Base-by-base conservation (phyloP, 2,888 invertebrate genomes). In the Chalcis sispes region DNA sequence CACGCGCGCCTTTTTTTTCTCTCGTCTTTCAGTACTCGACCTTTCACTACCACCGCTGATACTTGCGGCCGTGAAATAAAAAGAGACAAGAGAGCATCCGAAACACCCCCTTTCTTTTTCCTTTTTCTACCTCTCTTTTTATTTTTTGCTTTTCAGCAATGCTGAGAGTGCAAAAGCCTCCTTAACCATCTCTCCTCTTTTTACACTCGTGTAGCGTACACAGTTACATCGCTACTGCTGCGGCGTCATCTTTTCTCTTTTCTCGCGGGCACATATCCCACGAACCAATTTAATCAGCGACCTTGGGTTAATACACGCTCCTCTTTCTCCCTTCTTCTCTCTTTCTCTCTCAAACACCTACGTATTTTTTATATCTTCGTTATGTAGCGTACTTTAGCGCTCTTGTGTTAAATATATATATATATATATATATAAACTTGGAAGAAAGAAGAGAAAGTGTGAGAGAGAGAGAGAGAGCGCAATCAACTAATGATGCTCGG, bases 401-500 rank as follows among this genome's bases (percentile, higher is more conserved):
- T 15, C 36, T 36, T 36, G 36, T 10, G 10, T 10, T 36, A 36
- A 36, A 4, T 36, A 36, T 7, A 36, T 8, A 15, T 2, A 15
- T 42, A 42, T 42, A 13, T 42, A 15, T 5, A n/a, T 10, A 25
- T 15, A 7, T 27, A 27, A 40, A 66, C 15, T 10, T 46, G n/a
- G 40, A 13, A 32, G 27, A n/a, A n/a, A n/a, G n/a, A n/a, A n/a
- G n/a, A n/a, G n/a, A n/a, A n/a, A n/a, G n/a, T n/a, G n/a, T n/a
- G n/a, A n/a, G n/a, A n/a, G n/a, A 40, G 2, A 20, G 29, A 27
- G 48, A 50, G 70, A 13, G 15, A 23, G 64, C 32, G 76, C 76
- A 76, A 76, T 76, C 77, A 77, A 52, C 77, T 77, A 77, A 77
- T 77, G 77, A 77, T 72, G 58, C 72, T 18, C 48, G 56, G 29